phyloP scores from a whole-genome alignment of 2,888 invertebrate species.

The Protonemura montana region DNA sequence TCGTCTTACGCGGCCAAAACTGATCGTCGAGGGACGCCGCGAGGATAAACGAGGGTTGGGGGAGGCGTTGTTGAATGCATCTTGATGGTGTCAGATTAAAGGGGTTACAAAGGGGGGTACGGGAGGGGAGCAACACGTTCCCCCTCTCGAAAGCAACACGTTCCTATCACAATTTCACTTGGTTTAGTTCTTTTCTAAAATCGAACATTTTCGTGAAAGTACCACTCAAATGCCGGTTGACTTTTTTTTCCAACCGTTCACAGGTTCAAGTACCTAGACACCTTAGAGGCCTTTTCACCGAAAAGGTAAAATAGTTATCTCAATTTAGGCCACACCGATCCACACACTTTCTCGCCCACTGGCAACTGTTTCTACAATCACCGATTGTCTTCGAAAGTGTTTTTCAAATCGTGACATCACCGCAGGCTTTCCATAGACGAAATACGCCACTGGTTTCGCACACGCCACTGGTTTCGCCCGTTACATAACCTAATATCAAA shows the following conservation, averaged over 20 bases:
- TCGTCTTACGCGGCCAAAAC: no score
- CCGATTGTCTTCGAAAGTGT: background rate
- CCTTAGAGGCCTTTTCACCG: background rate
- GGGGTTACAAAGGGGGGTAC: background rate
- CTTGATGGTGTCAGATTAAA: no score
- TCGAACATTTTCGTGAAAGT: no score
- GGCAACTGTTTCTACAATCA: background rate
- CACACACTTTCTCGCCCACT: background rate
- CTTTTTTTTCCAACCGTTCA: background rate
- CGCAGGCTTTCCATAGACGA: no score
- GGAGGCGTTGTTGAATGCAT: no score
- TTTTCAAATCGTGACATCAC: background rate
- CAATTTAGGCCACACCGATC: background rate
- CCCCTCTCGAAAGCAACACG: background rate
- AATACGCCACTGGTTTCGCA: background rate
- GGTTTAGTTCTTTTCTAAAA: background rate
- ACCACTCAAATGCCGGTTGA: background rate
- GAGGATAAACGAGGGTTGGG: no score
- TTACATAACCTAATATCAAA: conserved; percentile 43
- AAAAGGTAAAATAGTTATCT: background rate
- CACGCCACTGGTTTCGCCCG: no score
- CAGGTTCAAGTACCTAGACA: background rate
- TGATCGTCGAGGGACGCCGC: no score
- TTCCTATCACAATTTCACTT: background rate
- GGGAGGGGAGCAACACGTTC: background rate